phyloP scores from a whole-genome alignment of 2,113 vertebrate species.

The Lipotes vexillifer region DNA sequence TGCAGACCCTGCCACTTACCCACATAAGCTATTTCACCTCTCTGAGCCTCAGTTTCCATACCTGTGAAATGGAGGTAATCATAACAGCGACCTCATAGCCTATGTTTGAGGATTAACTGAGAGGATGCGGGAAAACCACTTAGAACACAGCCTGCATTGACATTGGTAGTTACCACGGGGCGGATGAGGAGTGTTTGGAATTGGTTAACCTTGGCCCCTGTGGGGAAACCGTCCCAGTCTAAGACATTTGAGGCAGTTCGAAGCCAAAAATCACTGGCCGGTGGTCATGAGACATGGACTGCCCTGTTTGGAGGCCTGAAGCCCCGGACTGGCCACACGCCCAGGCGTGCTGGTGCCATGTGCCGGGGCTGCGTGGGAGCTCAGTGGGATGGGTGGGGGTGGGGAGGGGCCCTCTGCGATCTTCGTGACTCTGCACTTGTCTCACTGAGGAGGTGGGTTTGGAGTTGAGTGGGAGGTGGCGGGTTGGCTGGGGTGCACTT shows the following conservation, averaged over 20 bases:
- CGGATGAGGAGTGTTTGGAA: background rate
- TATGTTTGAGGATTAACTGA: background rate
- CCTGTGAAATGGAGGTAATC: background rate
- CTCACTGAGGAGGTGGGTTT: background rate
- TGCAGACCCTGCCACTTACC: background rate
- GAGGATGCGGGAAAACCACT: background rate
- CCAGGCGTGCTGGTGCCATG: fast-evolving
- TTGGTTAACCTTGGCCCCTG: background rate
- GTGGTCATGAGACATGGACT: too few relatives aligned
- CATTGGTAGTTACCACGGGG: fast-evolving
- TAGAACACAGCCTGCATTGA: too few relatives aligned
- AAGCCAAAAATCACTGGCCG: fast-evolving
- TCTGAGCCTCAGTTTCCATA: background rate
- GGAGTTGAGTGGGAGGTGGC: background rate
- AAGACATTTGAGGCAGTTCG: background rate
- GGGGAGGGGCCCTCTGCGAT: background rate
- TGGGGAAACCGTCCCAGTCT: background rate
- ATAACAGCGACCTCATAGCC: background rate
- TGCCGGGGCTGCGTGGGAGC: background rate
- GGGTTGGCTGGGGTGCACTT: background rate
- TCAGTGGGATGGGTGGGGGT: background rate
- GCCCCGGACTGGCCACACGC: fast-evolving
- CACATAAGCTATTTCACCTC: background rate
- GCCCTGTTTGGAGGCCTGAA: background rate
- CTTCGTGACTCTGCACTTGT: background rate